Evolutionary conservation across 2,113 vertebrate genomes (phyloP).

Genomic region (Tachuris rubrigastra): DNA sequence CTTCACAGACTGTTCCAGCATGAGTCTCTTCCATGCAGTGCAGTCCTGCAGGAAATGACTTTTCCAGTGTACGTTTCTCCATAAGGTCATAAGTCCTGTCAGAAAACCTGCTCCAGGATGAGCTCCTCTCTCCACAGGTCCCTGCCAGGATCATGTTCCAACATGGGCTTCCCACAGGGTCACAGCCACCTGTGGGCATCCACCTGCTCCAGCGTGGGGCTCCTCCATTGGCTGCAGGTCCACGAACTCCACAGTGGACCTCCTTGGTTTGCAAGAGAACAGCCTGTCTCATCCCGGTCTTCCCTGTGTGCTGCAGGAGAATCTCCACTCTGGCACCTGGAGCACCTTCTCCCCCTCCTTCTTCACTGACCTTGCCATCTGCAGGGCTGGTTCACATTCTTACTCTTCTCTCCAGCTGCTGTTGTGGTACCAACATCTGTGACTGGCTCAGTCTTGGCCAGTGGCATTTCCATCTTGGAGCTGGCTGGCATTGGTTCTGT

Average conservation of each 20-base stretch:
- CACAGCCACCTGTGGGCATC: background rate
- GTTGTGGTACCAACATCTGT: background rate
- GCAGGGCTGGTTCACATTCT: background rate
- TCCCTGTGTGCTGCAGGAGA: background rate
- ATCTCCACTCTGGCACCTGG: background rate
- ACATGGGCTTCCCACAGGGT: background rate
- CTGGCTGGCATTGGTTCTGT: background rate
- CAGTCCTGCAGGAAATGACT: background rate
- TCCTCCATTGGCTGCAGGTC: too few relatives aligned
- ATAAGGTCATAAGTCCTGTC: fast-evolving
- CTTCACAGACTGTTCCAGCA: background rate
- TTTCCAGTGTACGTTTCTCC: background rate
- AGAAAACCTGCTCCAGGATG: background rate
- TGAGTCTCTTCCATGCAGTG: fast-evolving
- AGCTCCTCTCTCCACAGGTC: background rate
- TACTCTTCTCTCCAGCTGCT: background rate
- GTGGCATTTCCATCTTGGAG: background rate
- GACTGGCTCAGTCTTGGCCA: background rate
- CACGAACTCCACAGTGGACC: background rate
- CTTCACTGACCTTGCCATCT: background rate
- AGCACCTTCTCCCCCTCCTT: background rate
- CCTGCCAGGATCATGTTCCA: background rate
- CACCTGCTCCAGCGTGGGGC: fast-evolving
- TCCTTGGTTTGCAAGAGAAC: background rate
- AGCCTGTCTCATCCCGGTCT: background rate